phyloP scores from a whole-genome alignment of 2,113 vertebrate species.

The Geothlypis trichas region DNA sequence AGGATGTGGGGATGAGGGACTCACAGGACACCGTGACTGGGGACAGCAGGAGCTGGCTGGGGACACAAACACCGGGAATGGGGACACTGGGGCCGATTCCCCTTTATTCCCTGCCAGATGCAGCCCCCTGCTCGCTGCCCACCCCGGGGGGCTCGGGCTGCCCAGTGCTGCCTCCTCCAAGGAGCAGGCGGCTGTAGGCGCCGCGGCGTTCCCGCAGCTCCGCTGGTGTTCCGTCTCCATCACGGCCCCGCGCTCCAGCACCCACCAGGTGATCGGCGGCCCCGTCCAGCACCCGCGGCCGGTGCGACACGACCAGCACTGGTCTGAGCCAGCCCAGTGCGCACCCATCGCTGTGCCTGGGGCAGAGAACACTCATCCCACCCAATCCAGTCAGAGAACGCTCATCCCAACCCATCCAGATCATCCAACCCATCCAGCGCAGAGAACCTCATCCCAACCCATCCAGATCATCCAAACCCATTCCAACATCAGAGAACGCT shows the following conservation, averaged over 20 bases:
- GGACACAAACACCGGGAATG: background rate
- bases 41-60: background rate
- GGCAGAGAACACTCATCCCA: background rate
- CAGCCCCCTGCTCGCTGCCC: background rate
- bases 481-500: no score
- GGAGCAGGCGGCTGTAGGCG: background rate
- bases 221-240: rapidly evolving
- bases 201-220: background rate
- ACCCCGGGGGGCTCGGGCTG: rapidly evolving
- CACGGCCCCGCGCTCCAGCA: background rate
- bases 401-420: background rate
- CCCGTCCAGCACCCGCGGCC: background rate
- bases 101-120: background rate
- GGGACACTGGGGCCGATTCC: background rate
- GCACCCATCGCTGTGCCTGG: background rate
- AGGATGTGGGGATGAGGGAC: background rate
- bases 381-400: background rate
- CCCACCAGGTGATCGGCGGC: background rate
- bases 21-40: background rate
- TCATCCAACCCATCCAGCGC: background rate
- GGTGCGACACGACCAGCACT: background rate
- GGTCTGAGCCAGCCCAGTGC: background rate
- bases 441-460: no score
- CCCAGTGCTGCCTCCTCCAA: rapidly evolving
- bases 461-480: no score